These are phyloP conservation scores for Formica exsecta DNA, from an alignment of 1,140 invertebrate species.

Conservation along the genomic window DNA sequence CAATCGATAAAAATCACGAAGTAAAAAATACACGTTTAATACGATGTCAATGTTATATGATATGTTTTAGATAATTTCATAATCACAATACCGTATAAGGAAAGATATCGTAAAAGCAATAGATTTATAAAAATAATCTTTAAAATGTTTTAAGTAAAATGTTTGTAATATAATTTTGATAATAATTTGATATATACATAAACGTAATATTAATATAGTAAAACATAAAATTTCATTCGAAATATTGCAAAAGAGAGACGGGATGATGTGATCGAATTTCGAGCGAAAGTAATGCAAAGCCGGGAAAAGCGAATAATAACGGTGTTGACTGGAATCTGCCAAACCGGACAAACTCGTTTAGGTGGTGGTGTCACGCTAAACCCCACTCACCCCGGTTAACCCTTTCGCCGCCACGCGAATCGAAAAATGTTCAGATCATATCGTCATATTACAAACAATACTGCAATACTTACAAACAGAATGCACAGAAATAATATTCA, in stretches of 20 bases:
- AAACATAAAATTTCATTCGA: not conserved
- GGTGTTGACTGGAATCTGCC: constrained; percentile 48
- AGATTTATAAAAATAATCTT: not conserved
- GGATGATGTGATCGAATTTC: constrained; percentile 35
- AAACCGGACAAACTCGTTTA: constrained; percentile 61
- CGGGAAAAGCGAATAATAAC: constrained; percentile 60
- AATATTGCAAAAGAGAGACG: not conserved
- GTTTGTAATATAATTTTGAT: no score
- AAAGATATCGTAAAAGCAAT: not conserved
- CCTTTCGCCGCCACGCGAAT: constrained; percentile 30
- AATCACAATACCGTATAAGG: constrained; percentile 22
- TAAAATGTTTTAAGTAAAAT: not conserved
- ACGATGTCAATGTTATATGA: constrained; percentile 3
- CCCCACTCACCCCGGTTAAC: constrained; percentile 48
- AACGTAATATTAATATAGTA: not conserved
- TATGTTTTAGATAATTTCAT: constrained; percentile 31
- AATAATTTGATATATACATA: not conserved
- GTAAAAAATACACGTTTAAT: constrained; percentile 19
- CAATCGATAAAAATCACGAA: constrained; percentile 9
- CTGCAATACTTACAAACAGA: not conserved
- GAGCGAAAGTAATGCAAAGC: constrained; percentile 47
- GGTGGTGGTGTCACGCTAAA: constrained; percentile 33
- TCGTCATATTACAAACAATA: not conserved
- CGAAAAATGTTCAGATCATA: constrained; percentile 8
- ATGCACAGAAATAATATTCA: not conserved